Evolutionary conservation across 2,113 vertebrate genomes (phyloP), one percentile per base, ranked within the genome.

Genomic region (Mastomys natalensis): DNA sequence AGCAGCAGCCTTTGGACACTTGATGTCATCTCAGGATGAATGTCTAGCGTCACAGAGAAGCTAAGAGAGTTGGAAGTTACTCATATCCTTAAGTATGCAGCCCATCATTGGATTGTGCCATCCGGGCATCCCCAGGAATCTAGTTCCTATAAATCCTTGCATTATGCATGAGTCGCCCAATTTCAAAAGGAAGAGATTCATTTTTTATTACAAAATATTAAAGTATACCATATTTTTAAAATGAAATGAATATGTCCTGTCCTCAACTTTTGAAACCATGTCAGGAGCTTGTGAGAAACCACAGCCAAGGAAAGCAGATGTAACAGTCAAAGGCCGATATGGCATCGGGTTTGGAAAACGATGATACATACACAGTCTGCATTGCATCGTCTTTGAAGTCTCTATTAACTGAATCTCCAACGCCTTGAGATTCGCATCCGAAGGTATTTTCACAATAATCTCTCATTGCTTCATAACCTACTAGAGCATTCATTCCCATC

Each of bases 181-280:
- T 73, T 74, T 92, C 89, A 58, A 78, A 88, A 86, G 81, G 40
- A 72, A 92, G 90, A 51, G 43, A 53, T 48, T 55, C 82, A 37
- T 53, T 93, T 22, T 93, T 24, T 45, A 40, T 72, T 72, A 85
- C 48, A 85, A 90, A 87, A 80, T 34, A 16, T 43, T 55, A 74
- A 92, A 80, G 34, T 21, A 17, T 40, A 24, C 1, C 58, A 34
- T 22, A 37, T 68, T n/a, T 82, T 82, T 8, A 80, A 37, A 68
- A 85, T 9, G 22, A 85, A 62, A 84, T 19, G 70, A 16, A 62
- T 72, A 64, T 58, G 80, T 22, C 26, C 51, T 26, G 2, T 86
- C 70, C 60, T 89, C 53, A 31, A 7, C 55, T 53, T 81, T 70
- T 86, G 58, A 53, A 26, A 70, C 24, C 12, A 0, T 37, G 24